Base-by-base conservation (phyloP, 2,113 vertebrate genomes). In the Thunnus maccoyii region DNA sequence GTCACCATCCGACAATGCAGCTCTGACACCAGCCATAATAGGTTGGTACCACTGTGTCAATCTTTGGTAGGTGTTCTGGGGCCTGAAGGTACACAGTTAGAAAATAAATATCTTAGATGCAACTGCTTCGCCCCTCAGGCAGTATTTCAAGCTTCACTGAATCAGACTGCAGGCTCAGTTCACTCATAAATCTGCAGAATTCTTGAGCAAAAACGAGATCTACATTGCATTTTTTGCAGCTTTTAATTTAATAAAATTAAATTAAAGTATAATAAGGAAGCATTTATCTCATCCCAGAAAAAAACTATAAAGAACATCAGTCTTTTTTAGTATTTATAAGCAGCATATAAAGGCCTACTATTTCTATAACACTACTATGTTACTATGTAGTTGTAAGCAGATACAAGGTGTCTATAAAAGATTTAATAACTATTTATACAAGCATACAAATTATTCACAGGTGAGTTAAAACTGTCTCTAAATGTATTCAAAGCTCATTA, bases 71-170 rank as follows among this genome's bases (percentile, higher is more conserved):
- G 84, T 83, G 86, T 87, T 77, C 82, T 72, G 8, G 48, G 54
- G 69, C 84, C 64, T 18, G 20, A 64, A 72, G 67, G 81, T 80
- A 70, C 83, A 84, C 72, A 73, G 75, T 72, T 67, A 72, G 65
- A 79, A 64, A 89, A 80, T 78, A 87, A 85, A 86, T 84, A 86
- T 81, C 72, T 85, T 60, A 80, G 82, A 89, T 84, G 72, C 82
- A 82, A 86, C 82, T 84, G 54, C 84, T 86, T 69, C 58, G 84
- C n/a, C 86, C 88, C 84, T 76, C 25, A 57, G 87, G 86, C 78
- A 55, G 55, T 72, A 72, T 70, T 83, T 84, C 76, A 79, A 36
- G 72, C 80, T 83, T 70, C 86, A 83, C 76, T 50, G 60, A 63
- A 73, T 72, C 5, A 3, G 77, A 86, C 64, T 67, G 65, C 16